Base-by-base conservation (phyloP, 2,113 vertebrate genomes). In the Tetrao urogallus region DNA sequence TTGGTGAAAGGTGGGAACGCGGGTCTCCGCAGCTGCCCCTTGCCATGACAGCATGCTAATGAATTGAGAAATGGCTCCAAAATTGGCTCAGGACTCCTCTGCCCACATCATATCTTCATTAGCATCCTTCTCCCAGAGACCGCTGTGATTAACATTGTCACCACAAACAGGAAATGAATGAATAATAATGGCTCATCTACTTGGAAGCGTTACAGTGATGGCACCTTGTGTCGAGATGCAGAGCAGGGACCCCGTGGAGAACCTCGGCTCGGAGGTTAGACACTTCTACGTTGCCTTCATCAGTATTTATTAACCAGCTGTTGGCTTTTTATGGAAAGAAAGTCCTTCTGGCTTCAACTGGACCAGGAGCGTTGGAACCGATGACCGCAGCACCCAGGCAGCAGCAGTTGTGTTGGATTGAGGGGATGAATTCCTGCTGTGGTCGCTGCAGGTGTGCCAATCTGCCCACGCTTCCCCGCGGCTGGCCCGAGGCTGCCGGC, bases 31-130 rank as follows among this genome's bases (percentile, higher is more conserved):
- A 25, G 89, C 69, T 38, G 1, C 78, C 84, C 94, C 89, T 80
- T 4, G 4, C 79, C 95, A 79, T 92, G 40, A 43, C 92, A 74
- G 89, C 84, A 65, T 92, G 92, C 89, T 97, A 97, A 97, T 92
- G 97, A 96, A 89, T 67, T 88, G 95, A 94, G 89, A 94, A 94
- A 82, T 36, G 61, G 84, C 95, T 25, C 66, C 38, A 19, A 57
- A 47, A 3, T 19, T 25, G 34, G 81, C 76, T 43, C 24, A 2
- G 43, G 83, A 85, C 73, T 22, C 86, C 32, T 28, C 72, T 60
- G 94, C 96, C 94, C 82, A 5, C 74, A 5, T 93, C 98, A 94
- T 96, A 56, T 96, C 97, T 97, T 97, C 97, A 97, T 98, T 97
- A 98, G 95, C 90, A 88, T 84, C 96, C 96, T 57, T 64, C 88